Evolutionary conservation across 2,113 vertebrate genomes (phyloP), one percentile per base, ranked within the genome.

Genomic region (Ia io): DNA sequence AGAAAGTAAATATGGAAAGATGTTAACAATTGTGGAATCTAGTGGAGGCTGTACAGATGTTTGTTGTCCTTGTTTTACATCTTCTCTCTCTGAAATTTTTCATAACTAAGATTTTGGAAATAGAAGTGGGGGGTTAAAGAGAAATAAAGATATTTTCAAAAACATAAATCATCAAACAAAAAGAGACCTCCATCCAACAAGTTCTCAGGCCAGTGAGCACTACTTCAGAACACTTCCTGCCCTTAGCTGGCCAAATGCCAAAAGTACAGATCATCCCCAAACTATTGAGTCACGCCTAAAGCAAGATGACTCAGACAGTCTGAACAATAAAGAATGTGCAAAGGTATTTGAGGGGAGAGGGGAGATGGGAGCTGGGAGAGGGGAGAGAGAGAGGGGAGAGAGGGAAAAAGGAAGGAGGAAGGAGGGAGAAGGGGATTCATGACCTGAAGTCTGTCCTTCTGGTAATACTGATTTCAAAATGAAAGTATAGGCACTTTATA

Each of bases 111-210:
- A 86, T 23, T 47, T 86, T 30, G 69, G 23, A 87, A 70, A 42
- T 61, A 82, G 70, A 94, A 61, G 25, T 16, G 4, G 10, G 12
- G 22, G 25, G 40, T 42, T 14, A 65, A 88, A 73, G 42, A 49
- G 25, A 87, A 93, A 87, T 80, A 49, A 78, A 87, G n/a, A 51
- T 23, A 79, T 32, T 76, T 92, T 79, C 5, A 61, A 80, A 93
- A 88, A 63, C 25, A 63, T n/a, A 80, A 51, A 93, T 40, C 51
- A 69, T 69, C 10, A 63, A 80, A 86, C 23, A 78, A 51, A 74
- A 44, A 35, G 65, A 84, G 1, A 32, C 13, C 37, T 77, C 70
- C 23, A 76, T 77, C 47, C 53, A 84, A 69, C 70, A 88, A 93
- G 83, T 74, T 82, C 22, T 61, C 47, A 70, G 49, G 32, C 35